Conservation (phyloP, 2,113 vertebrate genomes). For the Arothron firmamentum region DNA sequence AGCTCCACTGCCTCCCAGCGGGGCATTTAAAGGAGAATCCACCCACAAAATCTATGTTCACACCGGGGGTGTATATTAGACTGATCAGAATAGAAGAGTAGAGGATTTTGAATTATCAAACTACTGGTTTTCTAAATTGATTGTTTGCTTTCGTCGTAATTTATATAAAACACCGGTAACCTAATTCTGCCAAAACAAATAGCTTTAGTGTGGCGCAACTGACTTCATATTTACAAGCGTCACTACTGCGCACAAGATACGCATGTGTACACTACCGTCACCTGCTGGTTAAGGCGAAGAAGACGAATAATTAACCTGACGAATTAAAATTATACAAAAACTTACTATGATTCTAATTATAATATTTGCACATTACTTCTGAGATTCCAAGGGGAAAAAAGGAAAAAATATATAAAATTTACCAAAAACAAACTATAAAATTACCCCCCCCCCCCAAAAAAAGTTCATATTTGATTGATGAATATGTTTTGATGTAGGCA, state of each 20-base stretch:
- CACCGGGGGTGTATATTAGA: neutral
- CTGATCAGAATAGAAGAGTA: neutral
- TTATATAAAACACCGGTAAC: neutral
- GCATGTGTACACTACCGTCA: conserved; percentile 22
- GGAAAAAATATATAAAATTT: too few relatives aligned
- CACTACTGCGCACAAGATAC: conserved; percentile 3
- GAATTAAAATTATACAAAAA: too few relatives aligned
- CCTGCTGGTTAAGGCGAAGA: conserved; percentile 14
- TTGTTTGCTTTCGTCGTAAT: neutral
- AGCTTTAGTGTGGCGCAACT: conserved; percentile 4
- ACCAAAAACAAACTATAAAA: too few relatives aligned
- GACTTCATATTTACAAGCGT: neutral
- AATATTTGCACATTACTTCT: too few relatives aligned
- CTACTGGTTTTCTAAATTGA: neutral
- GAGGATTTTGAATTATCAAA: neutral
- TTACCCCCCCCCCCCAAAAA: too few relatives aligned
- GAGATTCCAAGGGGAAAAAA: too few relatives aligned
- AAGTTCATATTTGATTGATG: too few relatives aligned
- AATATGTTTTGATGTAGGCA: too few relatives aligned
- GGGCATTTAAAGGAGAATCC: conserved; percentile 23
- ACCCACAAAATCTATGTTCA: conserved; percentile 7
- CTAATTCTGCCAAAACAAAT: neutral
- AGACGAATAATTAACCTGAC: too few relatives aligned
- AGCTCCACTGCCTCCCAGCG: neutral
- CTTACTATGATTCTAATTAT: too few relatives aligned